These are phyloP conservation scores for Tupaia tana DNA, from an alignment of 2,113 vertebrate species.

Conservation along the genomic window DNA sequence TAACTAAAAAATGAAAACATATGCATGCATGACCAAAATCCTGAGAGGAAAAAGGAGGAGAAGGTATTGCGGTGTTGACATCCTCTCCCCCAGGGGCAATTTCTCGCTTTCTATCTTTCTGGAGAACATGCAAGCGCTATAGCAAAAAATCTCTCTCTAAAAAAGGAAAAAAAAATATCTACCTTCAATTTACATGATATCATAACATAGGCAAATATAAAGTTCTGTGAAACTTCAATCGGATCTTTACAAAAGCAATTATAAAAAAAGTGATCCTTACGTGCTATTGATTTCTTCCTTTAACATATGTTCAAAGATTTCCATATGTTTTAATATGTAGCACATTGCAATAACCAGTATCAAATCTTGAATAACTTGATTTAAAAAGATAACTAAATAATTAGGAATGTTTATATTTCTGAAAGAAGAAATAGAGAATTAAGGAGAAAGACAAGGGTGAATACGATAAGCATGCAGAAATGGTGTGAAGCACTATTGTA, in stretches of 20 bases:
- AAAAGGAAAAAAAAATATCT: background rate
- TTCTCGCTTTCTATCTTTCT: no score
- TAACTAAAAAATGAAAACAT: no score
- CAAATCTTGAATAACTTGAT: background rate
- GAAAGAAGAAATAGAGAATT: background rate
- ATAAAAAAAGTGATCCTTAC: background rate
- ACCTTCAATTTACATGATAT: background rate
- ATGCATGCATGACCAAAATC: no score
- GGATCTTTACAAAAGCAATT: no score
- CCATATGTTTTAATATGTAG: background rate
- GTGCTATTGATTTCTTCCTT: background rate
- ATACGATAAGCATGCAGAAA: rapidly evolving
- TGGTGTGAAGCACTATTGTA: background rate
- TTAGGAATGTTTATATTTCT: background rate
- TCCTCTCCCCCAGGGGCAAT: no score
- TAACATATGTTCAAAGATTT: background rate
- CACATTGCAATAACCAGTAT: background rate
- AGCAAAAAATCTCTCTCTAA: background rate
- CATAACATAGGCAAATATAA: background rate
- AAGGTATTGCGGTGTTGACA: no score
- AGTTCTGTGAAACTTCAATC: background rate
- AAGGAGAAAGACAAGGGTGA: rapidly evolving
- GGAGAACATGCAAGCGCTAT: background rate
- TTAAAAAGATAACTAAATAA: background rate
- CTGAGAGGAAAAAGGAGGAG: no score